These are phyloP conservation scores for Martes martes DNA, from an alignment of 2,113 vertebrate genomes.

Conservation along the genomic window DNA sequence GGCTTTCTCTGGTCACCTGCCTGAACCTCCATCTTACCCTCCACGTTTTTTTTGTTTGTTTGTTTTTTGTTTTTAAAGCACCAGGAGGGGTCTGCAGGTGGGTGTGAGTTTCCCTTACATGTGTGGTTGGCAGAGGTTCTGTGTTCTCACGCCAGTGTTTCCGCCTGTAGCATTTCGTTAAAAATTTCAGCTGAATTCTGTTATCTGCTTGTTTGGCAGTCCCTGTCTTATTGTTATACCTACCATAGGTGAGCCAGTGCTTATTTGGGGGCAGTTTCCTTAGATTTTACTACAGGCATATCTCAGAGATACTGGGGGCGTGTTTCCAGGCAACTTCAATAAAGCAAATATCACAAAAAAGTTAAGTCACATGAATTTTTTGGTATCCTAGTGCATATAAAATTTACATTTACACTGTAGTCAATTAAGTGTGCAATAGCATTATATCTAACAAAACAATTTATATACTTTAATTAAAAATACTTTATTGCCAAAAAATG, in stretches of 20 bases:
- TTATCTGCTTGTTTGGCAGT: neutral
- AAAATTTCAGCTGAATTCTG: neutral
- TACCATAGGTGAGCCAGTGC: neutral
- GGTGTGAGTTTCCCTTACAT: neutral
- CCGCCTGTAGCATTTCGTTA: neutral
- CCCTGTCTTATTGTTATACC: neutral
- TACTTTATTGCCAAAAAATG: neutral
- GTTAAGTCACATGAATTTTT: neutral
- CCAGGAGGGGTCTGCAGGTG: neutral
- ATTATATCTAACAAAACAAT: neutral
- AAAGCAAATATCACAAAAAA: neutral
- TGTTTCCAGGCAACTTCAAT: neutral
- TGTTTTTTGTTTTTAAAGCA: neutral
- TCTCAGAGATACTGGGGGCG: neutral
- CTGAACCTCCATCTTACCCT: neutral
- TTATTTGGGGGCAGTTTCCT: neutral
- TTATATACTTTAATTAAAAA: neutral
- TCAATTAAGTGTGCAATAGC: neutral
- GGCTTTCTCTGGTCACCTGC: neutral
- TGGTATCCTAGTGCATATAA: neutral
- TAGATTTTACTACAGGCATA: neutral
- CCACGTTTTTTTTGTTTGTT: neutral
- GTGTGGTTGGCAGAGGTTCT: neutral
- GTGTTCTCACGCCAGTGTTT: neutral
- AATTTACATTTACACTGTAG: neutral